Percentiles rank a stretch among this genome's conserved stretches.
phyloP scores from a whole-genome alignment of 2,888 invertebrate genomes.

The Sepioteuthis lessoniana region DNA sequence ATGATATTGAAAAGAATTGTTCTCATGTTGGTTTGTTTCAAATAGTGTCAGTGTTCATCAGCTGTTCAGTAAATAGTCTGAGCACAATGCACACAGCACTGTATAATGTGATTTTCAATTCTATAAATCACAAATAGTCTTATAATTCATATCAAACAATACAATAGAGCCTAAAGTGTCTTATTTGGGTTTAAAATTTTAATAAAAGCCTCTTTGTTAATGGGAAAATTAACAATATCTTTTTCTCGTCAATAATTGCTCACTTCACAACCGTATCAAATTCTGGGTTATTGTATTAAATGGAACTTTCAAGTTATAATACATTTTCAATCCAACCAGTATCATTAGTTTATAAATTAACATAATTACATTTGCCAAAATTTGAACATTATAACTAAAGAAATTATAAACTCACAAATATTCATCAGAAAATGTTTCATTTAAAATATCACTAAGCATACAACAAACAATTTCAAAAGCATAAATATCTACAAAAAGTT shows the following conservation, averaged over 20 bases:
- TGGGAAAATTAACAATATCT: not conserved
- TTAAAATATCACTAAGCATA: too few species aligned
- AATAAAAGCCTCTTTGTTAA: not conserved
- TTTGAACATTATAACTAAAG: not conserved
- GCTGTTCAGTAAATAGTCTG: not conserved
- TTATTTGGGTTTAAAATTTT: not conserved
- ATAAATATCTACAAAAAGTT: too few species aligned
- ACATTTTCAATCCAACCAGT: not conserved
- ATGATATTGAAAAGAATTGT: not conserved
- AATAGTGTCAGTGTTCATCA: not conserved
- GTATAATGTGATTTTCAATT: not conserved
- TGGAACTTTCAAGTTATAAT: not conserved
- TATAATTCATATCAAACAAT: not conserved
- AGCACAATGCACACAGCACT: too few species aligned
- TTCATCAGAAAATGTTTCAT: not conserved
- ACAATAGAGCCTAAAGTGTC: not conserved
- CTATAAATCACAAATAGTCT: not conserved
- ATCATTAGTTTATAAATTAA: not conserved
- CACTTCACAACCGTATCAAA: not conserved
- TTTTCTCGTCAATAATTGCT: not conserved
- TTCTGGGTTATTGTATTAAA: not conserved
- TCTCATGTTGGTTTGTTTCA: not conserved
- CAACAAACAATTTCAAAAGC: too few species aligned
- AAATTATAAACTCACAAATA: not conserved
- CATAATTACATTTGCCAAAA: too few species aligned